Evolutionary conservation across 2,113 vertebrate genomes (phyloP), one percentile per base, ranked within the genome.

Genomic region (Thamnaconus septentrionalis): DNA sequence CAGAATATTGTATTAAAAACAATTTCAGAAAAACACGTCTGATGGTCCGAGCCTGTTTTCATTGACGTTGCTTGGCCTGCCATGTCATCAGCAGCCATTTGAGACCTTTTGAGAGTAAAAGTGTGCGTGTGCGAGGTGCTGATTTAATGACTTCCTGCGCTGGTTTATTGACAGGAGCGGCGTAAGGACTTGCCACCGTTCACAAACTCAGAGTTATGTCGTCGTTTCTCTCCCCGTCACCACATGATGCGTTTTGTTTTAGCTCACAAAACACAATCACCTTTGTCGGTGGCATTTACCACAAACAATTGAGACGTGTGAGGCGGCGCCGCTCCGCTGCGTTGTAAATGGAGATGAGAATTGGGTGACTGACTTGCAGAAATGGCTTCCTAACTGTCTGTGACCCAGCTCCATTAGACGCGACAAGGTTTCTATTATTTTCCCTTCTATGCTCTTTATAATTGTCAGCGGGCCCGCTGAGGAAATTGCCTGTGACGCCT

Each of bases 391-490:
- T 79, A 88, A 84, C 78, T 64, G 75, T 56, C 76, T 67, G 82
- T 74, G 78, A 83, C 79, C 75, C 74, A 72, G 76, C 84, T 79
- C 67, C 77, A 76, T 85, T 84, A 79, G 67, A 83, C 82, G 84
- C 61, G 18, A 31, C 71, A 53, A 79, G 47, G 80, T 70, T 81
- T 81, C 69, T 73, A 78, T 87, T 80, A 75, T 84, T 80, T 80
- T 61, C 68, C 61, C 66, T 59, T 72, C 73, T 63, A 2, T 73
- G 46, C 44, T 63, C 66, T 86, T 79, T 65, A 82, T 85, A 77
- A 79, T 82, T 79, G 80, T 83, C 78, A 77, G 63, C 9, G 69
- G 71, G 71, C 39, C 66, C 63, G 18, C 53, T 53, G 58, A 73
- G 77, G 80, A 83, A 83, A 83, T 86, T 72, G 66, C 43, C 79